Conservation (phyloP, 2,888 invertebrate genomes). For the Ophioninae sp. region DNA sequence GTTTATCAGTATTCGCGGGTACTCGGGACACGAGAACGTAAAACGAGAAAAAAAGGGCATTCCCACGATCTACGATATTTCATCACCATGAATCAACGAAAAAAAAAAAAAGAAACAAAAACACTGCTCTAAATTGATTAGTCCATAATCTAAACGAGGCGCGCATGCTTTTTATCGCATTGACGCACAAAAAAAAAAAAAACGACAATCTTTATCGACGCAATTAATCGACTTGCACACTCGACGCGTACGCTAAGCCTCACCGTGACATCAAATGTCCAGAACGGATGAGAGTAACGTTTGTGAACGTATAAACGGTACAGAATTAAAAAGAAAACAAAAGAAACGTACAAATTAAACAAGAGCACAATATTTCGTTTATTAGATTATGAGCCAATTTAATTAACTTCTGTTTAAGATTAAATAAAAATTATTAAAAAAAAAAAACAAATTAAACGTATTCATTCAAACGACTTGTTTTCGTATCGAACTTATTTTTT, state of each 20-base stretch:
- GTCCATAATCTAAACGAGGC: constrained; percentile 65
- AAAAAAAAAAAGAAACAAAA: constrained; percentile 37
- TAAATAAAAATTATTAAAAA: constrained; percentile 37
- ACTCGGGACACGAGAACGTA: neutral
- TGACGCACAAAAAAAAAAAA: constrained; percentile 48
- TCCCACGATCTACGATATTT: constrained; percentile 57
- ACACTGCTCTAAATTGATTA: constrained; percentile 61
- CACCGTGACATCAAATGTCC: constrained; percentile 43
- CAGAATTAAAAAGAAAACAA: constrained; percentile 16
- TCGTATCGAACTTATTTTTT: constrained; percentile 72
- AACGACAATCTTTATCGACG: constrained; percentile 11
- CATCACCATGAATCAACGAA: constrained; percentile 34
- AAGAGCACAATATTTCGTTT: constrained; percentile 53
- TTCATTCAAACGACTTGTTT: constrained; percentile 65
- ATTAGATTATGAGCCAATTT: constrained; percentile 56
- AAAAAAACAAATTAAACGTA: constrained; percentile 62
- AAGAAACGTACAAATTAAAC: constrained; percentile 56
- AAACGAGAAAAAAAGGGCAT: constrained; percentile 26
- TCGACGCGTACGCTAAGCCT: constrained; percentile 52
- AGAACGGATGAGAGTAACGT: constrained; percentile 35
- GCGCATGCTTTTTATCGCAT: constrained; percentile 67
- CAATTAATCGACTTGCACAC: constrained; percentile 46
- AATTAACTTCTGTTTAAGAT: constrained; percentile 32
- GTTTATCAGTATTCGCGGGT: neutral
- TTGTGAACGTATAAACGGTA: constrained; percentile 20